Conservation (phyloP, 92 coral and sea anemone species). For the Zoanthus gigantus region DNA sequence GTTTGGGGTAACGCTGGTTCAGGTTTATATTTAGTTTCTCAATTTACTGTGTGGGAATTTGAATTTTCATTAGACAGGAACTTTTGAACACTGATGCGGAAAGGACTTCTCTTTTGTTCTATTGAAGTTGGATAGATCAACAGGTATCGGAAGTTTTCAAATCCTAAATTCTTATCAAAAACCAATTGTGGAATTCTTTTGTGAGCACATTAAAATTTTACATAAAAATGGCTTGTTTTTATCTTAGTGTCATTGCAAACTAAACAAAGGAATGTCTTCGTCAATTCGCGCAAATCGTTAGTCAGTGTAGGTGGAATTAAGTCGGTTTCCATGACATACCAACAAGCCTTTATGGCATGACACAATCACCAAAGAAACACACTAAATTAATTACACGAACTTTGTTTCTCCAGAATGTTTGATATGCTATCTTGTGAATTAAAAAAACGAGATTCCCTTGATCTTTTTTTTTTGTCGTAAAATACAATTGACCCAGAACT, state of each 20-base stretch:
- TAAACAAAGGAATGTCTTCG: background rate
- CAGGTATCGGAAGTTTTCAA: slow-evolving; percentile 21
- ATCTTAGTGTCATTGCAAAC: background rate
- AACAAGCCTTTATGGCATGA: slow-evolving; percentile 42
- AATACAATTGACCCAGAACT: slow-evolving; percentile 6
- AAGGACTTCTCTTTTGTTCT: slow-evolving; percentile 36
- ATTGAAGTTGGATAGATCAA: background rate
- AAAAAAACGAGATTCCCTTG: background rate
- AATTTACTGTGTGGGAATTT: slow-evolving; percentile 67
- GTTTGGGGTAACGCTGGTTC: slow-evolving; percentile 13
- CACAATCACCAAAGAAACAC: slow-evolving; percentile 37
- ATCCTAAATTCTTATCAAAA: slow-evolving; percentile 21
- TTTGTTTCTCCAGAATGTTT: slow-evolving; percentile 3
- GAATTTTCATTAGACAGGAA: slow-evolving; percentile 68
- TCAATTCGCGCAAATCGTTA: background rate
- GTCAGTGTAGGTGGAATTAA: background rate
- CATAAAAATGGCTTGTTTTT: background rate
- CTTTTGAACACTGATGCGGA: slow-evolving; percentile 51
- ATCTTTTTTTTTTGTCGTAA: background rate
- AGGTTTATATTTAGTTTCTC: slow-evolving; percentile 66
- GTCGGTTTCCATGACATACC: slow-evolving; percentile 33
- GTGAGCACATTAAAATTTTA: background rate
- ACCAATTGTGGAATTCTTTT: background rate
- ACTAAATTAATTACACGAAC: background rate
- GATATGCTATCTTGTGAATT: background rate